Base-by-base conservation (phyloP, 2,113 vertebrate species). In the Dinomys branickii region DNA sequence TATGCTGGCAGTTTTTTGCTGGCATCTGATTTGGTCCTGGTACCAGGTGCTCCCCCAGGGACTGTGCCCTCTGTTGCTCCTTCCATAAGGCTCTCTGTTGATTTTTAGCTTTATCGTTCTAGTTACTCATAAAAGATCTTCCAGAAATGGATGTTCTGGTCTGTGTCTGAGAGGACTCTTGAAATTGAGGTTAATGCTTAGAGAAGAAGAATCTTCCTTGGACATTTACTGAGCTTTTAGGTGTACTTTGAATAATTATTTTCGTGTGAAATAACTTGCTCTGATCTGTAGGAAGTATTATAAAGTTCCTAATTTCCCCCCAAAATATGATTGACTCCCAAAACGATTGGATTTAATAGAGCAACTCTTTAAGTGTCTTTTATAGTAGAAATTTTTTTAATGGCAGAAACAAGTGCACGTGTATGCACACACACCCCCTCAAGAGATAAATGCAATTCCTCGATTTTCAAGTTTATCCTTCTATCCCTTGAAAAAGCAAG, bases 241-340 rank as follows among this genome's bases (percentile, higher is more conserved):
- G 38, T 95, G 96, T 81, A 90, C 56, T 88, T 81, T 78, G 88
- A 82, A 56, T 90, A 58, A 91, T 94, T 91, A 75, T 89, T 95
- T 97, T 87, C 56, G 50, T 81, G 54, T 88, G 83, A 95, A 54
- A 87, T 77, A 35, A 7, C 52, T 92, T 95, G 13, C 38, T 93
- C 50, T 84, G n/a, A 73, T 94, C 89, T 91, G 65, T 88, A 65
- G 58, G 35, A 90, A 92, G 44, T 92, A 71, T 85, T 54, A 88
- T n/a, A 67, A 95, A 91, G 38, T 92, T 96, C 38, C 22, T 26
- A 59, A 78, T 92, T 91, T 85, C 44, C 44, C 24, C 77, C 3
- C 83, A 47, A 77, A 80, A 65, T 81, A 7, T n/a, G 61, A 35
- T 22, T 80, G 77, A 80, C 17, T 54, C 24, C 69, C 38, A 77